Evolutionary conservation across 1,140 invertebrate genomes (phyloP), one percentile per base, ranked within the genome.

Genomic region (Caenorhabditis tropicalis): DNA sequence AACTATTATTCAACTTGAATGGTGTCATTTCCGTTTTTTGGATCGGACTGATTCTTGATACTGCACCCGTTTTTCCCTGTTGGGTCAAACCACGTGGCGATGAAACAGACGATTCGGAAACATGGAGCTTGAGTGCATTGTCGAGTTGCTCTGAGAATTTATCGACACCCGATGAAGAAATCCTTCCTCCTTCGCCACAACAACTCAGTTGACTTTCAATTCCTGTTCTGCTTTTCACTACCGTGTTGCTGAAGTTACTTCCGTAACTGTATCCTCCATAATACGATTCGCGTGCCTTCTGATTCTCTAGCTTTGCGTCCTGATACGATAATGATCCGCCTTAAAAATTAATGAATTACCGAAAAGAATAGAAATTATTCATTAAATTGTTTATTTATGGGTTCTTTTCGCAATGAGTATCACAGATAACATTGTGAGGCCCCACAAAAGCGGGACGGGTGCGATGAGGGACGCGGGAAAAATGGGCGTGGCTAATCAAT

Each of bases 61-160:
- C 9, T 56, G 5, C 19, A 15, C 19, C 53, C 21, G 9, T 21
- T 56, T 24, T 12, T 56, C 21, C 58, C 24, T n/a, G 16, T 0
- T 1, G 6, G 19, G 16, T 33, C 15, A 24, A 10, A 16, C 29
- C 58, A 36, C 31, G 19, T 36, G 65, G 58, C 58, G 29, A 36
- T 27, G 12, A 31, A 36, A 31, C 7, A 6, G 24, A 2, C 31
- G 58, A 12, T 21, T 65, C 31, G 15, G 24, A 12, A 27, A 51
- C 49, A 27, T 24, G 58, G n/a, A 74, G 65, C n/a, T 74, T 74
- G 21, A 74, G 24, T 12, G 36, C 65, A 43, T 74, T 74, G n/a
- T 74, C 36, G n/a, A 74, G 21, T 24, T 74, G 33, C 36, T 74
- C 65, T n/a, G 65, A 74, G 36, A 39, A 74, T 74, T 74, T 74